These are phyloP conservation scores for Hippocampus comes DNA, from an alignment of 2,113 vertebrate genomes.

Conservation along the genomic window DNA sequence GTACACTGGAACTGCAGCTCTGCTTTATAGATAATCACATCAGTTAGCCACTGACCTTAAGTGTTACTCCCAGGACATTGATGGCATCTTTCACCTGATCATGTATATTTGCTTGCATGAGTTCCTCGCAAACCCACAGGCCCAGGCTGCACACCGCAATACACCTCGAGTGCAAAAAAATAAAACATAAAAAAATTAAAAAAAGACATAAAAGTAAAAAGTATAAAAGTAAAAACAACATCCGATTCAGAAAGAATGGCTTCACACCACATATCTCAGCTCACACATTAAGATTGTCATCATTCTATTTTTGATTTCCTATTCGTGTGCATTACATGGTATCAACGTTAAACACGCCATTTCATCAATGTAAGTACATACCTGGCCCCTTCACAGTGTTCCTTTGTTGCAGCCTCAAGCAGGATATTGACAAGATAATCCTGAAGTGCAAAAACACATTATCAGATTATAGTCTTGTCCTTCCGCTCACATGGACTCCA, in stretches of 20 bases:
- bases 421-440: conserved; percentile 87
- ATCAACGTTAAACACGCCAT: background rate
- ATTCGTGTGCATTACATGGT: background rate
- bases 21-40: background rate
- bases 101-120: conserved; percentile 80
- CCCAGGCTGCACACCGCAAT: conserved; percentile 92
- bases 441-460: conserved; percentile 60
- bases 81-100: conserved; percentile 88
- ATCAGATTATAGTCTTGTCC: background rate
- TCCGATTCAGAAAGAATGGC: background rate
- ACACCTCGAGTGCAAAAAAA: conserved; percentile 72
- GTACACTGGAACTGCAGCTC: background rate
- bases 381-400: conserved; percentile 91
- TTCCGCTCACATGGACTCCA: background rate
- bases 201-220: background rate
- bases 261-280: background rate
- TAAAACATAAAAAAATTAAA: no score
- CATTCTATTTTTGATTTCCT: background rate
- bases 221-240: background rate
- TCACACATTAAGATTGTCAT: background rate
- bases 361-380: conserved; percentile 53
- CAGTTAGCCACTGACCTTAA: conserved; percentile 80
- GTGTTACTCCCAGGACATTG: conserved; percentile 92
- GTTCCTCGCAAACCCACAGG: conserved; percentile 94
- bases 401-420: conserved; percentile 86